Percentiles rank a stretch among this genome's conserved stretches.
These are phyloP conservation scores for Lasioglossum villosulum DNA, from an alignment of 2,888 invertebrate species.

Conservation along the genomic window DNA sequence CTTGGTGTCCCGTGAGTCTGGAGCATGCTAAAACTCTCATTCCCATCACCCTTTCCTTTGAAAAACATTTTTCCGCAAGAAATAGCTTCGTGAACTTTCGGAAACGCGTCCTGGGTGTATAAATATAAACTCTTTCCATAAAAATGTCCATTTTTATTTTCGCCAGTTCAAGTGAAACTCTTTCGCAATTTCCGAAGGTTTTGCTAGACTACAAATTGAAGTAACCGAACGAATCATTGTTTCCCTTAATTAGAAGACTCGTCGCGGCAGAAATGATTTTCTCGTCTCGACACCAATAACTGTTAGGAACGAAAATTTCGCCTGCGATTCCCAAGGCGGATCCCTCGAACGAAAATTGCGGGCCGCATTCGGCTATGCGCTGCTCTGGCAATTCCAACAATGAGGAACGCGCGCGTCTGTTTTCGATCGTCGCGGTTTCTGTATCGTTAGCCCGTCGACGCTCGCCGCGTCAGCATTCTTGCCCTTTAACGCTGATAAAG, in stretches of 20 bases:
- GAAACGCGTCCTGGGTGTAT: background rate
- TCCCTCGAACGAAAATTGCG: background rate
- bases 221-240: background rate
- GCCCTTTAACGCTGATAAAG: constrained; percentile 39
- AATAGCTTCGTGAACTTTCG: background rate
- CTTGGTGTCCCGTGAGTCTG: background rate
- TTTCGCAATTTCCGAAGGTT: background rate
- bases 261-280: background rate
- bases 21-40: background rate
- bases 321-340: background rate
- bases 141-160: background rate
- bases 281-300: background rate
- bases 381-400: constrained; percentile 21
- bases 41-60: background rate
- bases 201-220: background rate
- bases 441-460: constrained; percentile 40
- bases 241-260: background rate
- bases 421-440: constrained; percentile 30
- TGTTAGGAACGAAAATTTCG: constrained; percentile 4
- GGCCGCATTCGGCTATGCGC: background rate
- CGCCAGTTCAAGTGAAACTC: background rate
- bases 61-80: background rate
- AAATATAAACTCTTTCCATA: background rate
- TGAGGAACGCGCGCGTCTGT: constrained; percentile 40
- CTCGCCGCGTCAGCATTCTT: constrained; percentile 44